Evolutionary conservation across 2,113 vertebrate genomes (phyloP).

Genomic region (Cyprinodon brontotheroides): DNA sequence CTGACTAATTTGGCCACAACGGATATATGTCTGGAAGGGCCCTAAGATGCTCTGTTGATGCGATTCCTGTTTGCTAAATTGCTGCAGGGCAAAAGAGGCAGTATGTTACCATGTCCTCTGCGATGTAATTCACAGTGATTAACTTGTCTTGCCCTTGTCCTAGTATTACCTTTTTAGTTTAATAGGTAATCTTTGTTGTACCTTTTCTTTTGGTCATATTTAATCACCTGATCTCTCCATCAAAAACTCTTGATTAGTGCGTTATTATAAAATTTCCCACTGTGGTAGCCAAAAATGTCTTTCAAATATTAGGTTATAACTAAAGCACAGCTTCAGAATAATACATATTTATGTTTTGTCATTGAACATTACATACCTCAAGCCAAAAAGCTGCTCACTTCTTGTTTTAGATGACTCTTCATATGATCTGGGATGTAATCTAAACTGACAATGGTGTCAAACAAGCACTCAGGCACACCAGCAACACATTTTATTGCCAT

Average conservation of each 20-base stretch:
- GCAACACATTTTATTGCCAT: background rate
- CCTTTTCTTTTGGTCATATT: background rate
- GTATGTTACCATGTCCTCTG: too few species aligned
- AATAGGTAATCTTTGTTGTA: background rate
- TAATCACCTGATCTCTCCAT: background rate
- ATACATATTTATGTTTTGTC: background rate
- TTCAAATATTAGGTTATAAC: background rate
- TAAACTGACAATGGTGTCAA: constrained; percentile 14
- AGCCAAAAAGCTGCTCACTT: constrained; percentile 4
- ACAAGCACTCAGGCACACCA: background rate
- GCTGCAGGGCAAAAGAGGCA: too few species aligned
- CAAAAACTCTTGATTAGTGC: background rate
- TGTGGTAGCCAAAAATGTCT: background rate
- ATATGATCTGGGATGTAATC: constrained; percentile 2
- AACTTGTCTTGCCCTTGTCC: background rate
- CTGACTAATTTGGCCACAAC: too few species aligned
- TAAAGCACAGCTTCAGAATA: constrained; percentile 1
- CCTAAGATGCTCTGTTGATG: too few species aligned
- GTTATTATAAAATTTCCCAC: background rate
- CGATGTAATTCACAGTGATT: background rate
- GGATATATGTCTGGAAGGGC: too few species aligned
- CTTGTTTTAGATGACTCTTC: background rate
- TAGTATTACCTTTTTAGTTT: background rate
- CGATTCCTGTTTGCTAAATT: too few species aligned
- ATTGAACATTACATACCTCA: background rate